Base-by-base conservation (phyloP, 2,113 vertebrate species). In the Gnathonemus echidnorhynchus region DNA sequence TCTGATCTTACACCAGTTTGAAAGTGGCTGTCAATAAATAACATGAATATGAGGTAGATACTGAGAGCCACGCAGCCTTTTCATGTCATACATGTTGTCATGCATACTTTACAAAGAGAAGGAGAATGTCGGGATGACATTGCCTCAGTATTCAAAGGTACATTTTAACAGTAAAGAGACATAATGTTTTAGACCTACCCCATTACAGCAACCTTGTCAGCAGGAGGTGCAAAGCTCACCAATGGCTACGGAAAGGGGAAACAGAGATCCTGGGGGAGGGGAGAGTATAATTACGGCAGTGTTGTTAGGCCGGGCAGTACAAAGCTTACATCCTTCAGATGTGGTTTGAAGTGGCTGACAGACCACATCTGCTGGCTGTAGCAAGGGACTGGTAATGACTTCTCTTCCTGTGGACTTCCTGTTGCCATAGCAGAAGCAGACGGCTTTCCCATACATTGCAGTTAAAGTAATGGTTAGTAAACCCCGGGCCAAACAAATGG, bases 301-400 rank as follows among this genome's bases (percentile, higher is more conserved):
- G 88, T 56, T 56, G 39, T 85, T 85, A 39, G 50, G 50, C 35
- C 80, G n/a, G 89, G 53, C 80, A 35, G 15, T 45, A 86, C 89
- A 45, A 87, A 86, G 62, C 89, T 39, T 21, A 66, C 48, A 39
- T 80, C 85, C 48, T 86, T 87, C 58, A 87, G 89, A 90, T 87
- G 85, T 87, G 89, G 85, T 52, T 42, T 50, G 85, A 62, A 85
- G 89, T 35, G 19, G 84, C 56, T 31, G 27, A 45, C 27, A 46
- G 19, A 39, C n/a, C 86, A 90, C 89, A 90, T 87, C 85, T 90
- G 89, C 45, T 77, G 45, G 85, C 62, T 86, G 21, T 42, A 19
- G 58, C 21, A 48, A 74, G 58, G 56, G 50, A 17, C 49, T 85
- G 50, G 50, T 58, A 85, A 89, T 89, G 56, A 87, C 86, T 88